Evolutionary conservation across 1,140 invertebrate species (phyloP).

Genomic region (Drosophila ercepeae): DNA sequence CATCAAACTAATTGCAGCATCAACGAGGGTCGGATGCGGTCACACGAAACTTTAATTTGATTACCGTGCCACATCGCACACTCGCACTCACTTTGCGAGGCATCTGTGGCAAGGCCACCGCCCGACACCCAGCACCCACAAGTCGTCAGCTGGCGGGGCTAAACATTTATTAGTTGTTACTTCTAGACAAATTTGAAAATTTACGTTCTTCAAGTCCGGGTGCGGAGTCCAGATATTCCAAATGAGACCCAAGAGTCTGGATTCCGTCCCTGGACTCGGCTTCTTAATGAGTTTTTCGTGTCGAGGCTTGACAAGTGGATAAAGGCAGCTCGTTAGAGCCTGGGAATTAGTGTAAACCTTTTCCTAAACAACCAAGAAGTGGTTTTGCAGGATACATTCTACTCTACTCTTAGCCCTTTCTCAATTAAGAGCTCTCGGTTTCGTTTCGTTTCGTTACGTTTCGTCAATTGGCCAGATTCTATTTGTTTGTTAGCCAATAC

Average conservation of each 20-base stretch:
- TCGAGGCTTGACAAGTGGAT: slow-evolving; percentile 47
- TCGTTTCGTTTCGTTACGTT: not conserved
- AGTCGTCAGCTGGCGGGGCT: slow-evolving; percentile 47
- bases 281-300: slow-evolving; percentile 70
- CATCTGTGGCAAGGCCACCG: not conserved
- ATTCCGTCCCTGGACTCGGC: not conserved
- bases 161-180: slow-evolving; percentile 75
- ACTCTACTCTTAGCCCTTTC: not conserved
- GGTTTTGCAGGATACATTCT: not conserved
- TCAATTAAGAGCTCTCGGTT: not conserved
- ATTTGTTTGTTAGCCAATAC: slow-evolving; percentile 10
- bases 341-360: slow-evolving; percentile 49
- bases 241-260: not conserved
- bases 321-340: slow-evolving; percentile 30
- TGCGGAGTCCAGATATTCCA: not conserved
- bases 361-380: slow-evolving; percentile 26
- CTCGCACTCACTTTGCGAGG: too few relatives aligned
- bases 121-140: slow-evolving; percentile 18
- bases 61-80: slow-evolving; percentile 35
- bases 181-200: slow-evolving; percentile 66
- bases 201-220: slow-evolving; percentile 32
- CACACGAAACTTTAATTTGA: slow-evolving; percentile 70
- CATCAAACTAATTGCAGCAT: slow-evolving; percentile 62
- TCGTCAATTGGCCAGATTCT: slow-evolving; percentile 20
- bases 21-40: slow-evolving; percentile 53